phyloP scores from a whole-genome alignment of 2,888 invertebrate species.

The Zonitis immaculata region DNA sequence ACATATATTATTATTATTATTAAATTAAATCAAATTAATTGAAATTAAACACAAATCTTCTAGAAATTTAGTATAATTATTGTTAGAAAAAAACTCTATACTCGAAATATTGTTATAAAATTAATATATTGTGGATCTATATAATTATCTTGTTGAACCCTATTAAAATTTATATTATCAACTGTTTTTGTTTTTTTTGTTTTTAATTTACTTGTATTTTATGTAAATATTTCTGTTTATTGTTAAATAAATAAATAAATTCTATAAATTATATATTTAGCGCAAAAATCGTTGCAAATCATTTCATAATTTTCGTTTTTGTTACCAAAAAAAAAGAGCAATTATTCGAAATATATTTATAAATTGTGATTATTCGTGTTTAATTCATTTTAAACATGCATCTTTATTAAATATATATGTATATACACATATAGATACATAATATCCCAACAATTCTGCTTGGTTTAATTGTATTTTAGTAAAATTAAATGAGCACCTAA shows the following conservation, averaged over 20 bases:
- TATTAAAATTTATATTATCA: constrained; percentile 4
- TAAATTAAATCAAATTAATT: constrained; percentile 9
- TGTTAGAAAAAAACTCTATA: constrained; percentile 31
- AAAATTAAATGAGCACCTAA: too few relatives aligned
- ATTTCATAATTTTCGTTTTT: too few relatives aligned
- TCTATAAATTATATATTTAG: not conserved
- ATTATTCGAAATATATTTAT: constrained; percentile 4
- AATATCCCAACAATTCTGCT: not conserved
- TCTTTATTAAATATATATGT: too few relatives aligned
- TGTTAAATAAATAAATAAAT: not conserved
- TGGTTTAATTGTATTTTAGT: too few relatives aligned
- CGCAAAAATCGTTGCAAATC: not conserved
- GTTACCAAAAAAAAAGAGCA: too few relatives aligned
- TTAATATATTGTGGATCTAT: constrained; percentile 34
- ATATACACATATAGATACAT: too few relatives aligned
- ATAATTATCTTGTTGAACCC: constrained; percentile 33
- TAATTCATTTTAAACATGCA: constrained; percentile 2
- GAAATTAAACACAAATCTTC: constrained; percentile 33
- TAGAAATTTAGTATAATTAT: constrained; percentile 31
- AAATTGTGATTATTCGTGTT: constrained; percentile 15
- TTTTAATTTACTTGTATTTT: not conserved
- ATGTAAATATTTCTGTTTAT: not conserved
- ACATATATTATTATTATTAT: not conserved
- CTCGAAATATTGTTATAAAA: constrained; percentile 36
- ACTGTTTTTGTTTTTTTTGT: not conserved